Evolutionary conservation across 2,797 vertebrate species (phyloP).

Genomic region (Zalophus californianus): DNA sequence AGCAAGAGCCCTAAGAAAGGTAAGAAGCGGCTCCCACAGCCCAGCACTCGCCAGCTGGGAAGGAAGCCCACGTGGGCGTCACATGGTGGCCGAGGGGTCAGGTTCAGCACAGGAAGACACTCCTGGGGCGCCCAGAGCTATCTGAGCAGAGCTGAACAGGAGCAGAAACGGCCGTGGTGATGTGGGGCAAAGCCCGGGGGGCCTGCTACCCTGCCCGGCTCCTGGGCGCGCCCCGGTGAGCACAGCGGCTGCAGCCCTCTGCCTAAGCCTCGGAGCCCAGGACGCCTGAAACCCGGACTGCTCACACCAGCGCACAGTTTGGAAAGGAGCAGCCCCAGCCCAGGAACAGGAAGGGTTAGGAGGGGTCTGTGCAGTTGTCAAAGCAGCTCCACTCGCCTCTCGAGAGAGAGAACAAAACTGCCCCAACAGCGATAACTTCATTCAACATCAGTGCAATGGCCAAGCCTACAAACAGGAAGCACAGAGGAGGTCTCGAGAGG

Average conservation of each 20-base stretch:
- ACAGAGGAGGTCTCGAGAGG: constrained; percentile 40
- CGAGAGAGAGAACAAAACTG: constrained; percentile 78
- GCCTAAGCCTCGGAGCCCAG: background rate
- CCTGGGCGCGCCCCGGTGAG: background rate
- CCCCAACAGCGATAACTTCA: constrained; percentile 78
- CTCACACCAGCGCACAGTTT: background rate
- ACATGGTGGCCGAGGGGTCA: background rate
- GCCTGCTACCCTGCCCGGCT: background rate
- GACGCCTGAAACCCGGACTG: background rate
- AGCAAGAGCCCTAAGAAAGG: background rate
- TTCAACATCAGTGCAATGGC: constrained; percentile 79
- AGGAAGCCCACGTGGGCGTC: background rate
- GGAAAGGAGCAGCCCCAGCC: background rate
- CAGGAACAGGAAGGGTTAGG: background rate
- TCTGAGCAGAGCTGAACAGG: background rate
- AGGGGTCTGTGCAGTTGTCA: constrained; percentile 72
- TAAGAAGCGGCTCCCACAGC: background rate
- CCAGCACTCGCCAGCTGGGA: background rate
- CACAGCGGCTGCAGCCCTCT: background rate
- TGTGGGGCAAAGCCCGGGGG: background rate
- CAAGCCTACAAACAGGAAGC: constrained; percentile 80
- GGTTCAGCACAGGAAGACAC: background rate
- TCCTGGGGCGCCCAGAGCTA: background rate
- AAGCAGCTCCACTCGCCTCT: constrained; percentile 78
- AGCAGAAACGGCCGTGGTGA: background rate